Evolutionary conservation across 2,888 invertebrate genomes (phyloP).

Genomic region (Drosophila pegasa): DNA sequence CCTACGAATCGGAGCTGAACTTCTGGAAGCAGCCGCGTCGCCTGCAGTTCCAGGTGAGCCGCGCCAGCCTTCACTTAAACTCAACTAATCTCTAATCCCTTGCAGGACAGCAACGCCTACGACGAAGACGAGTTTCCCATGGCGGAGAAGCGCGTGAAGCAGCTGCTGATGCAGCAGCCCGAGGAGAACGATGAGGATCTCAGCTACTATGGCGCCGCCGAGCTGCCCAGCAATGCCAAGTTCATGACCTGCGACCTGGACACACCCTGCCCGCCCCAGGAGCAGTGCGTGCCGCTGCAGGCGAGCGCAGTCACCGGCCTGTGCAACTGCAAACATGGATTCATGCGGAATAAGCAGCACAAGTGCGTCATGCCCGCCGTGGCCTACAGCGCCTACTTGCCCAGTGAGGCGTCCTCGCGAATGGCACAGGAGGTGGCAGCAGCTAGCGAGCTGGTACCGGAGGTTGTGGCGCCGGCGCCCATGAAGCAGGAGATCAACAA

Average conservation of each 20-base stretch:
- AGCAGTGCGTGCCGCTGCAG: conserved; percentile 88
- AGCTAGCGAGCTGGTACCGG: conserved; percentile 41
- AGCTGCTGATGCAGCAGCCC: conserved; percentile 70
- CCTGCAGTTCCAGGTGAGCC: conserved; percentile 64
- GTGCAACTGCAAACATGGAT: conserved; percentile 90
- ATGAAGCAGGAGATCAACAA: conserved; percentile 86
- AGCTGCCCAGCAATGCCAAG: conserved; percentile 78
- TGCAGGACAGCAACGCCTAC: conserved; percentile 67
- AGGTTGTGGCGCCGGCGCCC: conserved; percentile 31
- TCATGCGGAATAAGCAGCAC: conserved; percentile 85
- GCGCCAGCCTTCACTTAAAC: conserved; percentile 16
- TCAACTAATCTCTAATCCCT: neutral
- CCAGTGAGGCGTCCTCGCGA: conserved; percentile 24
- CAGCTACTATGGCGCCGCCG: conserved; percentile 84
- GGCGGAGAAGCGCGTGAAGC: conserved; percentile 82
- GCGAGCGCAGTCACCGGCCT: conserved; percentile 88
- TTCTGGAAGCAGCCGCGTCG: conserved; percentile 82
- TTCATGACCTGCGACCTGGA: conserved; percentile 87
- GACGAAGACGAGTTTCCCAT: conserved; percentile 82
- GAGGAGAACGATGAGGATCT: conserved; percentile 85
- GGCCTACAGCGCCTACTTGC: conserved; percentile 70
- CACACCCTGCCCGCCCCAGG: conserved; percentile 88
- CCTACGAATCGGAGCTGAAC: conserved; percentile 72
- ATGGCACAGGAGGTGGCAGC: conserved; percentile 29
- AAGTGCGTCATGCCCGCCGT: conserved; percentile 81